Conservation (phyloP, 2,113 vertebrate species). For the Agapornis roseicollis region DNA sequence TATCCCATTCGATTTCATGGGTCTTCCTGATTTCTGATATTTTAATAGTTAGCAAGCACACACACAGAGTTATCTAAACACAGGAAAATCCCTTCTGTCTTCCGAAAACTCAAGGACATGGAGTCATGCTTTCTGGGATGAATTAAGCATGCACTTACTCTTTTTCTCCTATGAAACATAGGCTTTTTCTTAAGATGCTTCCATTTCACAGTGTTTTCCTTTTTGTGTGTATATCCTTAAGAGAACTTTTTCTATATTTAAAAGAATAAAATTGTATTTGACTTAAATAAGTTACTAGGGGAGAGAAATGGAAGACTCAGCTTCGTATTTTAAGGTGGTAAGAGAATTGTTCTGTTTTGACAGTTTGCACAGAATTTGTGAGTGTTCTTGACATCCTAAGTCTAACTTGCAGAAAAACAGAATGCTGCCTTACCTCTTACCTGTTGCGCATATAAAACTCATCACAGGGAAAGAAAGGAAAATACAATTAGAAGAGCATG, state of each 20-base stretch:
- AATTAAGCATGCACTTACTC: background rate
- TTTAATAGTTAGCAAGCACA: background rate
- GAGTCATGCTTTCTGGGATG: background rate
- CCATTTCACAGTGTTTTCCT: background rate
- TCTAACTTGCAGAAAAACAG: slow-evolving; percentile 21
- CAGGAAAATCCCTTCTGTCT: background rate
- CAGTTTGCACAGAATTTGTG: background rate
- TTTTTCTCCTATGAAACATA: background rate
- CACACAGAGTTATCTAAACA: background rate
- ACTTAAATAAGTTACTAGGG: background rate
- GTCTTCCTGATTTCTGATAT: background rate
- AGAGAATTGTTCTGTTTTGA: background rate
- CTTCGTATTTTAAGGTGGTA: background rate
- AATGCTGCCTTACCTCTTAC: background rate
- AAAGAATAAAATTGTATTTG: background rate
- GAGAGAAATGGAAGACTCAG: background rate
- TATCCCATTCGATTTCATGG: background rate
- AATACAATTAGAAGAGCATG: slow-evolving; percentile 60
- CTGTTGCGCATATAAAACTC: slow-evolving; percentile 36
- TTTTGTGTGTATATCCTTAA: background rate
- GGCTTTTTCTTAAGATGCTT: background rate
- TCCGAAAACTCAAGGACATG: background rate
- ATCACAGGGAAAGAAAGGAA: slow-evolving; percentile 32
- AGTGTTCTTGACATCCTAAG: background rate
- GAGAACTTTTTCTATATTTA: background rate